Conservation (phyloP, 1,140 invertebrate species). For the Brachionus asplanchnoidis region DNA sequence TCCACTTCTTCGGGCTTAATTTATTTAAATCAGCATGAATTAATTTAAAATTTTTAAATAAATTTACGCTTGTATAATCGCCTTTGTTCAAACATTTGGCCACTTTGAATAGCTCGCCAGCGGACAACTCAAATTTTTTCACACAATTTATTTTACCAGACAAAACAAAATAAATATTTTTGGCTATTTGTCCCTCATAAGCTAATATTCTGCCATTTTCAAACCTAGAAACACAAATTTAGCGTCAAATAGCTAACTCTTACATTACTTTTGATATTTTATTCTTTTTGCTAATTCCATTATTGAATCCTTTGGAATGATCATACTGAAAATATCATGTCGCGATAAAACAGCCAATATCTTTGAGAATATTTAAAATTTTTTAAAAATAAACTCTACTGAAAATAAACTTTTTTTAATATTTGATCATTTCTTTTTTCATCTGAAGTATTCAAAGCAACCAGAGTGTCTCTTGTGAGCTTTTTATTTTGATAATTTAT, state of each 20-base stretch:
- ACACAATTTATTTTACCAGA: slow-evolving; percentile 40
- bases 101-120: slow-evolving; percentile 6
- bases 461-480: background rate
- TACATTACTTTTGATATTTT: slow-evolving; percentile 26
- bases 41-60: background rate
- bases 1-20: slow-evolving; percentile 24
- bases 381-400: background rate
- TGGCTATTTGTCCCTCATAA: slow-evolving; percentile 10
- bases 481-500: background rate
- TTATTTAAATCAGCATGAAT: background rate
- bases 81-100: background rate
- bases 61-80: background rate
- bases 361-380: background rate
- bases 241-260: background rate
- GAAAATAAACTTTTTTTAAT: background rate
- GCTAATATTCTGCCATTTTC: slow-evolving; percentile 15
- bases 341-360: background rate
- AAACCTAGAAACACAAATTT: background rate
- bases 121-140: background rate
- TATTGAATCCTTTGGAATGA: background rate
- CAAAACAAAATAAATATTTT: background rate
- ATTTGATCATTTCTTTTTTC: background rate
- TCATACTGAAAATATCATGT: background rate
- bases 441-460: background rate
- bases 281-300: background rate